Evolutionary conservation across 2,113 vertebrate genomes (phyloP), one percentile per base, ranked within the genome.

Genomic region (Numenius arquata): DNA sequence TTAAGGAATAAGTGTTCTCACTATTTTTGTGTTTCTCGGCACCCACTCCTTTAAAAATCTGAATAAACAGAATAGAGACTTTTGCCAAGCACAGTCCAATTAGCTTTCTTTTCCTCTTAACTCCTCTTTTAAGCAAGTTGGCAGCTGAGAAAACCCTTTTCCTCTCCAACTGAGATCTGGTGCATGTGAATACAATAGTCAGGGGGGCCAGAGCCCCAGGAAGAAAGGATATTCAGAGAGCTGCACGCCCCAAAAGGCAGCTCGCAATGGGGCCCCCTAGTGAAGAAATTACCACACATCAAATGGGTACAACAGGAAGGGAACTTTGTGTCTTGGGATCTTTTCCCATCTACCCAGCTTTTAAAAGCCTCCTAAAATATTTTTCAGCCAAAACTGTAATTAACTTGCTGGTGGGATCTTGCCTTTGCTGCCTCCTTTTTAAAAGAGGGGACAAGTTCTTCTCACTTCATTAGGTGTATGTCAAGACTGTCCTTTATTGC

Each of bases 51-150:
- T 93, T 84, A 73, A 95, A 88, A 94, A 87, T 74, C 30, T 36
- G 25, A 73, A 65, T 86, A 96, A 94, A 87, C 27, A 76, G 83
- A 96, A 90, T 15, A 66, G 61, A 93, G 19, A 47, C 16, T 92
- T 96, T 85, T 91, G 66, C 74, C 88, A 95, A 97, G 76, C 65
- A 55, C 27, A 70, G 74, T 34, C 73, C 85, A 94, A 88, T 94
- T 93, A 96, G 76, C 22, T 95, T 94, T 78, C 34, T 95, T 95
- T 91, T 94, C 70, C 96, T 88, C 90, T 93, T 96, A 96, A 92
- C 73, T 89, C 59, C 61, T 90, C 58, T 89, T 90, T 91, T 91
- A 94, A 93, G 79, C 87, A 92, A 91, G 43, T 16, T 74, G 90
- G 70, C 92, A 97, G 45, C 53, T 88, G 41, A 96, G 84, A 66